Conservation (phyloP, 2,113 vertebrate species). For the Odobenus rosmarus region DNA sequence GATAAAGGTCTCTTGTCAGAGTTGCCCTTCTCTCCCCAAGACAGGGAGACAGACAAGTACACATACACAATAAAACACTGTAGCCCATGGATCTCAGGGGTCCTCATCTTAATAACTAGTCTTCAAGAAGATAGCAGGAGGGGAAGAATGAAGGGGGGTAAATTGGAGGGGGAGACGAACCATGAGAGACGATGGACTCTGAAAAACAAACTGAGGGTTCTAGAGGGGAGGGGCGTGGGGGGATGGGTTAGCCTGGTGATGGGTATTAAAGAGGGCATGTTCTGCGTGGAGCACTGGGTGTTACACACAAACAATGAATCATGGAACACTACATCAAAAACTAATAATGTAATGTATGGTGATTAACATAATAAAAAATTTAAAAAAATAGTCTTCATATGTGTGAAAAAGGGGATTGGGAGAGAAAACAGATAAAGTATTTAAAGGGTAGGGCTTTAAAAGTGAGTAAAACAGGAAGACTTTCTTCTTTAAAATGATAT, state of each 20-base stretch:
- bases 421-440: slow-evolving; percentile 24
- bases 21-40: not conserved
- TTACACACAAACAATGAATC: no score
- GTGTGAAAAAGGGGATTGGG: not conserved
- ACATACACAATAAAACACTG: not conserved
- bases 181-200: no score
- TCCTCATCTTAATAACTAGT: not conserved
- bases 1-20: not conserved
- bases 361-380: no score
- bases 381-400: not conserved
- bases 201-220: no score
- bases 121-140: not conserved
- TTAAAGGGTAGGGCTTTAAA: not conserved
- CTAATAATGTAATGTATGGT: no score
- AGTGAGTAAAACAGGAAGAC: not conserved
- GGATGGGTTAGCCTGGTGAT: no score
- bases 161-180: no score
- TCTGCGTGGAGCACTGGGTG: no score
- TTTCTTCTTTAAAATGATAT: not conserved
- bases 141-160: no score
- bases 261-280: no score
- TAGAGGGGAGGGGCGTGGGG: no score
- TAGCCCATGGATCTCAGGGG: not conserved
- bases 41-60: not conserved
- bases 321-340: no score